Conservation (phyloP, 2,113 vertebrate genomes). For the Lophotis ruficrista region DNA sequence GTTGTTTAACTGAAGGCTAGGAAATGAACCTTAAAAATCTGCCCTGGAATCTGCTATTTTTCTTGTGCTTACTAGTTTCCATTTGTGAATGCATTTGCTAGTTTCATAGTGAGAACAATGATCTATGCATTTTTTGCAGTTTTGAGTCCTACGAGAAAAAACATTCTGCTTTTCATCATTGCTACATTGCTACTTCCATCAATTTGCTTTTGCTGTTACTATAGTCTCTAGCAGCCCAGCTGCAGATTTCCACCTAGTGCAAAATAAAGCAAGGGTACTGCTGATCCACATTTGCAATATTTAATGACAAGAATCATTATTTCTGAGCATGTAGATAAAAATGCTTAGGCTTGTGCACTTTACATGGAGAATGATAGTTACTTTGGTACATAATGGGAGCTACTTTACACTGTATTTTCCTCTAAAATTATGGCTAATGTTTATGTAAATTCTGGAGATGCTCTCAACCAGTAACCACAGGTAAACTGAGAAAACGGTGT, state of each 20-base stretch:
- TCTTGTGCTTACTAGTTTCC: not conserved
- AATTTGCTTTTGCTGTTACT: not conserved
- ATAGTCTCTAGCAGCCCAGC: not conserved
- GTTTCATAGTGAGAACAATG: not conserved
- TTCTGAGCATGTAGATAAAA: not conserved
- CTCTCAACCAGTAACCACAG: not conserved
- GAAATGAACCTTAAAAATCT: not conserved
- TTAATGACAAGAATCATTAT: not conserved
- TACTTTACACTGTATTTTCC: not conserved
- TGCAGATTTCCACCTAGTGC: not conserved
- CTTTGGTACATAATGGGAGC: not conserved
- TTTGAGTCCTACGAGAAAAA: not conserved
- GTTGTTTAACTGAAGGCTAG: not conserved
- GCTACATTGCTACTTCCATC: not conserved
- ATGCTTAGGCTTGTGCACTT: not conserved
- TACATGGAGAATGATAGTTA: not conserved
- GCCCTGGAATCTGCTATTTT: not conserved
- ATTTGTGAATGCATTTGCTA: not conserved
- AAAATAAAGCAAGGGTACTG: not conserved
- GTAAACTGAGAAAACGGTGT: fast-evolving
- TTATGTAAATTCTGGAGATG: not conserved
- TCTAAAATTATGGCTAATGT: not conserved
- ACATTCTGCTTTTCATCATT: not conserved
- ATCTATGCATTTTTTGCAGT: not conserved
- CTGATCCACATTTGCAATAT: not conserved